Conservation (phyloP, 2,113 vertebrate species). For the Corvus cornix region DNA sequence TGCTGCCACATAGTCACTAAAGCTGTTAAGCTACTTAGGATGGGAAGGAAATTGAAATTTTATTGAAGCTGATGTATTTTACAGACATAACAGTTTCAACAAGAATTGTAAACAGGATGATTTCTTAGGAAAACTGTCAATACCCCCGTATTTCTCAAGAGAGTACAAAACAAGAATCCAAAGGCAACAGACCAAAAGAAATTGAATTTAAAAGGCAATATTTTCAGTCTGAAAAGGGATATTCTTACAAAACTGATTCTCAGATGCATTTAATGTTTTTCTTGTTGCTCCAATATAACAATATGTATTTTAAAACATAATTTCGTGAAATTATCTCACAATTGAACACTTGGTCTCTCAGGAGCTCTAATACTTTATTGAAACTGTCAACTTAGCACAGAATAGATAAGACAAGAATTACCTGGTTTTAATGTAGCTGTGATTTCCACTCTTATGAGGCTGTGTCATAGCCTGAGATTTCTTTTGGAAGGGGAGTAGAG, state of each 20-base stretch:
- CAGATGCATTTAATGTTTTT: neutral
- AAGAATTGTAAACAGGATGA: constrained; percentile 3
- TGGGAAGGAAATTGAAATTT: constrained; percentile 18
- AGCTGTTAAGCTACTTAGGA: constrained; percentile 24
- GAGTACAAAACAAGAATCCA: neutral
- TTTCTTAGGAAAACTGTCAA: constrained; percentile 25
- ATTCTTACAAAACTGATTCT: neutral
- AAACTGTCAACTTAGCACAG: neutral
- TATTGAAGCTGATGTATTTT: constrained; percentile 24
- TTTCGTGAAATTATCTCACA: neutral
- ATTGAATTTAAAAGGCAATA: constrained; percentile 13
- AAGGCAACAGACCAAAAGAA: constrained; percentile 4
- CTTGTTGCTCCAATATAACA: neutral
- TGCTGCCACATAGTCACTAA: neutral
- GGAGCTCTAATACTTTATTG: neutral
- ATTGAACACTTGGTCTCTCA: neutral
- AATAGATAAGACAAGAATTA: neutral
- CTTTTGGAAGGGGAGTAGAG: neutral
- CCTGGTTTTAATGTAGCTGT: neutral
- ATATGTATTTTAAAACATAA: neutral
- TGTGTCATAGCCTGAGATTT: neutral
- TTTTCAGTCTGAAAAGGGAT: constrained; percentile 10
- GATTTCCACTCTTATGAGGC: neutral
- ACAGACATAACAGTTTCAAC: neutral
- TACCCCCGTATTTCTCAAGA: constrained; percentile 2